Base-by-base conservation (phyloP, 2,888 invertebrate species). In the Auanema sp. region DNA sequence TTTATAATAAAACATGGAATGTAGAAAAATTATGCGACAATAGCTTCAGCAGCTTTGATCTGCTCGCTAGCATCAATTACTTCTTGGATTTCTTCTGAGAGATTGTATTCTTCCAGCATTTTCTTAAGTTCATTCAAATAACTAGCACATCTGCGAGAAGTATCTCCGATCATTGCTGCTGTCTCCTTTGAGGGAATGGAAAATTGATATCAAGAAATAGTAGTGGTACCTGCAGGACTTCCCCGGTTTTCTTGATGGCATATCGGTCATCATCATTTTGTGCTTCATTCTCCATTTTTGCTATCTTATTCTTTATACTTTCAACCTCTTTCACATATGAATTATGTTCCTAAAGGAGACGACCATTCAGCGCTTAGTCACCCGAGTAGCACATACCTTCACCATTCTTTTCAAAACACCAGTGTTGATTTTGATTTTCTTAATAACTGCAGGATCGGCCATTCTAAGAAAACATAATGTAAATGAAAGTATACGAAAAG, bases 221-320 rank as follows among this genome's bases (percentile, higher is more conserved):
- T 8, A 42, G 4, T 12, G 33, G 8, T 23, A 69, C 71, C 57
- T 53, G 59, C 5, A 61, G 66, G 11, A 74, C 68, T 16, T 69
- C 71, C 44, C 66, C 65, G 11, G 68, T 68, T 56, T 74, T 74
- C 62, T 71, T 74, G 40, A 66, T 69, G n/a, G 57, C 68, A 64
- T 74, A 74, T 49, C 68, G 64, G 23, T 74, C 73, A 47, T 71
- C 71, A 11, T 74, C 73, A 40, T 68, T 74, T 16, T 65, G 64
- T 12, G 71, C 69, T 3, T 67, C 66, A 12, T 60, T 64, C 43
- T 69, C 65, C 59, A 74, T 24, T 23, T 68, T 63, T 11, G 47
- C 59, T 8, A 69, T 65, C 23, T 69, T 71, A 33, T 61, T 65
- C 40, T 62, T 59, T 18, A 64, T 66, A 53, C 68, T 71, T 41